Base-by-base conservation (phyloP, 2,888 invertebrate species). In the Ophonus ardosiacus region DNA sequence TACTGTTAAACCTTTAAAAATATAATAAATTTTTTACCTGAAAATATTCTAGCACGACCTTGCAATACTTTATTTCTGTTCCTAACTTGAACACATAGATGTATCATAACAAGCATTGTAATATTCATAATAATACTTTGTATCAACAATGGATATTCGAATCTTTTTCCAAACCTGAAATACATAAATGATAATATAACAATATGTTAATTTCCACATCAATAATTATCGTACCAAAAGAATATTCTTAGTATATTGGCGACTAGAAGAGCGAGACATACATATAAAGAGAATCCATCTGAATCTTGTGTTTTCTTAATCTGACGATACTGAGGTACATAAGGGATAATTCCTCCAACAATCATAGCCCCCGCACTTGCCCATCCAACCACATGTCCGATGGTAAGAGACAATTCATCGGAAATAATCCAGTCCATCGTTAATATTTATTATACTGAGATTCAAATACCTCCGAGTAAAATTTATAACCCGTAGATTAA, bases 101-200 rank as follows among this genome's bases (percentile, higher is more conserved):
- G 96, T 87, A 99, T 96, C 97, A 99, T 97, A 84, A 95, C 93
- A 92, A 98, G 94, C 99, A 99, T 99, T 87, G 98, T 96, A 85
- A 96, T 90, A 90, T 97, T 98, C 99, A 99, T 99, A 85, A 99
- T 95, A 90, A 99, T 94, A 92, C 99, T 99, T 93, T 99, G 99
- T 86, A 98, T 94, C 88, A 99, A 94, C 87, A 99, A 93, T 85
- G 99, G 99, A 90, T 97, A 93, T 92, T 99, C 99, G 93, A 97
- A 99, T 88, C 96, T 96, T 92, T 97, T 98, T 87, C 99, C 99
- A 94, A 99, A 99, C 99, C 99, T 99, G 92, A 63, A 85, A 65
- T 8, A 82, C 13, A 81, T 71, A 51, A 57, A 57, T 3, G 57
- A 15, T 21, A 56, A 15, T 21, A 56, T 78, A 57, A 40, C 7